Percentiles rank a stretch among this genome's conserved stretches.
Conservation (phyloP, 2,113 vertebrate species). For the Mus musculus region GRCm39 chr16:92287501-92288000, state of each 20-base stretch:
- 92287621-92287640: neutral
- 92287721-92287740: neutral
- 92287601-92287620: neutral
- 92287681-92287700: neutral
- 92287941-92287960: neutral
- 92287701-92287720: neutral
- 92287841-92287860: neutral
- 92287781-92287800: no score
- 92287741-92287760: neutral
- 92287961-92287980: neutral
- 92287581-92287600: no score
- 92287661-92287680: no score
- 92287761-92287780: neutral
- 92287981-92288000: neutral
- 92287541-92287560: neutral
- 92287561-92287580: neutral
- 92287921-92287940: neutral
- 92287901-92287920: neutral
- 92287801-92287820: neutral
- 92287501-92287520: neutral
- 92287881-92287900: neutral
- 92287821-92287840: neutral
- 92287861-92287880: neutral
- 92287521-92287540: neutral
- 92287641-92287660: no score